A percentile compares a stretch with the other conserved stretches of the same genome.
Conservation (phyloP, 2,113 vertebrate species). For the rat (Rattus norvegicus) region GRCr8 NC_086025.1:60124501-60125000, state of each 20-base stretch:
- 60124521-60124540: not conserved
- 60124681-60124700: not conserved
- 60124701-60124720: constrained; percentile 12
- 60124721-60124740: not conserved
- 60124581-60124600: not conserved
- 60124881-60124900: not conserved
- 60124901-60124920: not conserved
- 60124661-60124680: not conserved
- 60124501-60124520: not conserved
- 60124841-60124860: not conserved
- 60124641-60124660: not conserved
- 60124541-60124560: too few relatives aligned
- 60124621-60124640: not conserved
- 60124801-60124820: not conserved
- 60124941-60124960: not conserved
- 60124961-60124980: rapidly evolving
- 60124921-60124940: not conserved
- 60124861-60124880: not conserved
- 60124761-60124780: not conserved
- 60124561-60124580: not conserved
- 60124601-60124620: not conserved
- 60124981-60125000: not conserved
- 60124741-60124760: not conserved
- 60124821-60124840: not conserved
- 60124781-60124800: not conserved